These are phyloP conservation scores for Eumeta japonica DNA, from an alignment of 1,140 invertebrate species.

Conservation along the genomic window DNA sequence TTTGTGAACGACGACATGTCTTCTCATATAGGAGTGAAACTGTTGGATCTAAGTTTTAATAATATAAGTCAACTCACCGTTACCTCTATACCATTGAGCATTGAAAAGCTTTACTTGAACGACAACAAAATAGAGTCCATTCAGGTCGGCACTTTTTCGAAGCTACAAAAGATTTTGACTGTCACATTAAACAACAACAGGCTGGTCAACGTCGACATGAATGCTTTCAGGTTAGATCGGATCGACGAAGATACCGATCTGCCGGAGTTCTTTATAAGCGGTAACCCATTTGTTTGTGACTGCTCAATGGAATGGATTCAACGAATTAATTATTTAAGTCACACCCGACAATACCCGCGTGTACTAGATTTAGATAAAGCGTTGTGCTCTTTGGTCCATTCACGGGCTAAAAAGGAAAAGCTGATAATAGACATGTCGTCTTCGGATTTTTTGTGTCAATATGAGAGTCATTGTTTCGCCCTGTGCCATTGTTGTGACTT, in stretches of 20 bases:
- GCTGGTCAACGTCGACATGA: constrained; percentile 70
- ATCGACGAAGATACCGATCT: constrained; percentile 65
- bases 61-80: constrained; percentile 67
- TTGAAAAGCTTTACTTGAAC: constrained; percentile 74
- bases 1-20: constrained; percentile 42
- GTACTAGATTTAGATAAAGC: constrained; percentile 83
- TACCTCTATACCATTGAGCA: constrained; percentile 68
- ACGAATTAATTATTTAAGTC: constrained; percentile 70
- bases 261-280: constrained; percentile 76
- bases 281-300: constrained; percentile 80
- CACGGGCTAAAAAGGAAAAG: constrained; percentile 67
- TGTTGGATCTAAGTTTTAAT: constrained; percentile 76
- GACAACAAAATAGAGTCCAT: constrained; percentile 73
- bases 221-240: constrained; percentile 66
- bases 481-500: constrained; percentile 89
- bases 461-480: constrained; percentile 86
- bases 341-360: constrained; percentile 74
- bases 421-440: constrained; percentile 75
- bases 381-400: constrained; percentile 78
- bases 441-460: constrained; percentile 82
- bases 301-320: constrained; percentile 85
- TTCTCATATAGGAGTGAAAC: constrained; percentile 63
- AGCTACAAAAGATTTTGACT: constrained; percentile 67
- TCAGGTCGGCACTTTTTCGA: constrained; percentile 70
- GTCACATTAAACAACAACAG: constrained; percentile 77